A percentile compares a stretch with the other conserved stretches of the same genome.
Evolutionary conservation across 2,797 vertebrate genomes (phyloP).

Genomic region (Lagodon rhomboides): DNA sequence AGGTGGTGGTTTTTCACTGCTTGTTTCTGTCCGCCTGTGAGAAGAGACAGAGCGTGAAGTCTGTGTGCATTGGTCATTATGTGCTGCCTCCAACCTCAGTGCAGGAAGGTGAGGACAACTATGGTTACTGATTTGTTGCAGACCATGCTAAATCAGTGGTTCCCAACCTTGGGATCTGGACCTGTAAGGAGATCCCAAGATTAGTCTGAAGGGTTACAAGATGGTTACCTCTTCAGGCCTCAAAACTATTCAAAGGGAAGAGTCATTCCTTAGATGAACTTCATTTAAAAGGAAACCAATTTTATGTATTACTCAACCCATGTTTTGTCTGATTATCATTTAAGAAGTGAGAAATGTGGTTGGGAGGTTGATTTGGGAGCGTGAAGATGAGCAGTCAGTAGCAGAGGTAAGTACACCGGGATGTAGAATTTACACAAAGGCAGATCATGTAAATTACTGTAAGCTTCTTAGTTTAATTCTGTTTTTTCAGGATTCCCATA

Average conservation of each 20-base stretch:
- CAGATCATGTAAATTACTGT: background rate
- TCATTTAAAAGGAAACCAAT: background rate
- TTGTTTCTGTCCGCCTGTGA: slow-evolving; percentile 85
- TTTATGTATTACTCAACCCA: background rate
- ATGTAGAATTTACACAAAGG: background rate
- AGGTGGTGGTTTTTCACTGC: slow-evolving; percentile 92
- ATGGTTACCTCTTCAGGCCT: background rate
- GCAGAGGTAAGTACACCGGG: slow-evolving; percentile 69
- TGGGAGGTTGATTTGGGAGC: slow-evolving; percentile 94
- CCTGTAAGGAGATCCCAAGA: background rate
- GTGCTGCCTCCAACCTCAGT: slow-evolving; percentile 91
- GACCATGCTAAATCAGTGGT: background rate
- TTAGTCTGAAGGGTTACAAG: background rate
- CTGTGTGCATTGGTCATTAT: slow-evolving; percentile 90
- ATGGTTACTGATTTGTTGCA: background rate
- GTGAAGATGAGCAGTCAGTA: slow-evolving; percentile 58
- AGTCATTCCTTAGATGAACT: background rate
- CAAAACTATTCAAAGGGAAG: background rate
- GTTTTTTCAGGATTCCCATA: slow-evolving; percentile 46
- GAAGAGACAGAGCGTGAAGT: slow-evolving; percentile 72
- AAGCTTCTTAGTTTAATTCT: background rate
- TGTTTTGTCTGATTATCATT: slow-evolving; percentile 37
- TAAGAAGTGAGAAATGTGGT: slow-evolving; percentile 90
- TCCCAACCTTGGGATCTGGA: background rate
- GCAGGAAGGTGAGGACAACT: slow-evolving; percentile 88